These are phyloP conservation scores for Liparis tanakae DNA, from an alignment of 2,797 vertebrate species.

Conservation along the genomic window DNA sequence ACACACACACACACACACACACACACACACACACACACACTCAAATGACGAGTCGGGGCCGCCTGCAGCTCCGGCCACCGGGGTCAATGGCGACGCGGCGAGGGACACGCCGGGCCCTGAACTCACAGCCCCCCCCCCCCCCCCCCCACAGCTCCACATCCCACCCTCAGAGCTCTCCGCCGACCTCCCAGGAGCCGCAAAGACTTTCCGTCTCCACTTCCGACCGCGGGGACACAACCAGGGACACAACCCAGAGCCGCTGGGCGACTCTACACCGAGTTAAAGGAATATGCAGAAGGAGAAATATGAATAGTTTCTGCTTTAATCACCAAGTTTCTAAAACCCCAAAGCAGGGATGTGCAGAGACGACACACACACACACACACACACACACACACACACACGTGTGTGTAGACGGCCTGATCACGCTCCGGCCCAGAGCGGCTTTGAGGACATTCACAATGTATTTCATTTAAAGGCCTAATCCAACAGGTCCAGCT, in stretches of 20 bases:
- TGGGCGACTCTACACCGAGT: constrained; percentile 57
- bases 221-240: constrained; percentile 14
- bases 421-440: too few species aligned
- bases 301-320: constrained; percentile 46
- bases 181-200: constrained; percentile 66
- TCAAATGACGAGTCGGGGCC: constrained; percentile 89
- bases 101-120: constrained; percentile 92
- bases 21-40: constrained; percentile 76
- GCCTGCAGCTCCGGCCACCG: constrained; percentile 89
- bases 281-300: constrained; percentile 49
- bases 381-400: too few species aligned
- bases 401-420: too few species aligned
- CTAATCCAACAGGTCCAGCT: constrained; percentile 8
- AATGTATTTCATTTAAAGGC: constrained; percentile 15
- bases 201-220: constrained; percentile 68
- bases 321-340: constrained; percentile 54
- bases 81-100: constrained; percentile 93
- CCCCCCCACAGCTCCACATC: constrained; percentile 89
- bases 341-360: constrained; percentile 49
- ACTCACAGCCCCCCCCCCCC: constrained; percentile 93
- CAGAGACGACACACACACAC: too few species aligned
- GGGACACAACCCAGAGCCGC: constrained; percentile 14
- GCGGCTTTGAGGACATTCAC: constrained; percentile 15
- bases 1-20: constrained; percentile 76
- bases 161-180: constrained; percentile 75